These are phyloP conservation scores for Magallana ariakensis DNA, from an alignment of 1,140 invertebrate species.

Conservation along the genomic window DNA sequence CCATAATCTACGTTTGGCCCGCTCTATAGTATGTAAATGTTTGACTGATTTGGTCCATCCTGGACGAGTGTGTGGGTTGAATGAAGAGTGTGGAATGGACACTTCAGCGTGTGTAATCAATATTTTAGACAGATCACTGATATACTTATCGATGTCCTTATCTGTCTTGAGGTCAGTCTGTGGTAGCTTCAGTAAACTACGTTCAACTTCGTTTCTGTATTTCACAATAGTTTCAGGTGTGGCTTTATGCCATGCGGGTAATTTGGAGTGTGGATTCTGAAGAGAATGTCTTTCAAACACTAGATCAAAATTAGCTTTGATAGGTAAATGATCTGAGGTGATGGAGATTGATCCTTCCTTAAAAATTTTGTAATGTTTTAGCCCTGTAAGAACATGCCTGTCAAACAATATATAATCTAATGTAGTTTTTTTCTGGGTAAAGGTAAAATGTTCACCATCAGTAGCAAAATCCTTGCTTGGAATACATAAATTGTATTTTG, in stretches of 20 bases:
- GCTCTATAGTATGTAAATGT: not conserved
- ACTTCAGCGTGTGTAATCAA: not conserved
- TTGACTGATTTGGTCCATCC: slow-evolving; percentile 35
- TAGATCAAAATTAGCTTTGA: not conserved
- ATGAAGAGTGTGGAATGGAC: not conserved
- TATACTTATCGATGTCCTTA: too few relatives aligned
- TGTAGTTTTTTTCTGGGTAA: not conserved
- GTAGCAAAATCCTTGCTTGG: not conserved
- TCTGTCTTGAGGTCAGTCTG: too few relatives aligned
- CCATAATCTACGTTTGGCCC: not conserved
- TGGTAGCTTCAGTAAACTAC: too few relatives aligned
- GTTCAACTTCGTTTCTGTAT: too few relatives aligned
- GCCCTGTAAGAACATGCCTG: too few relatives aligned
- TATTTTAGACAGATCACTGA: too few relatives aligned
- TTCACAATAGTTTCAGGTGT: not conserved
- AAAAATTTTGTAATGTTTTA: too few relatives aligned
- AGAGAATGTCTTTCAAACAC: not conserved
- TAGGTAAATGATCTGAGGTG: slow-evolving; percentile 34
- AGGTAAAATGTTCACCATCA: not conserved
- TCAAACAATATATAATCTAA: too few relatives aligned
- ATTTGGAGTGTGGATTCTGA: not conserved
- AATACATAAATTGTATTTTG: not conserved
- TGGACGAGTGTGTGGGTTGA: slow-evolving; percentile 1
- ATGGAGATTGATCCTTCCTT: not conserved
- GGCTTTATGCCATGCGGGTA: slow-evolving; percentile 26